These are phyloP conservation scores for Marronus borbonicus DNA, from an alignment of 2,888 invertebrate species.

Conservation along the genomic window DNA sequence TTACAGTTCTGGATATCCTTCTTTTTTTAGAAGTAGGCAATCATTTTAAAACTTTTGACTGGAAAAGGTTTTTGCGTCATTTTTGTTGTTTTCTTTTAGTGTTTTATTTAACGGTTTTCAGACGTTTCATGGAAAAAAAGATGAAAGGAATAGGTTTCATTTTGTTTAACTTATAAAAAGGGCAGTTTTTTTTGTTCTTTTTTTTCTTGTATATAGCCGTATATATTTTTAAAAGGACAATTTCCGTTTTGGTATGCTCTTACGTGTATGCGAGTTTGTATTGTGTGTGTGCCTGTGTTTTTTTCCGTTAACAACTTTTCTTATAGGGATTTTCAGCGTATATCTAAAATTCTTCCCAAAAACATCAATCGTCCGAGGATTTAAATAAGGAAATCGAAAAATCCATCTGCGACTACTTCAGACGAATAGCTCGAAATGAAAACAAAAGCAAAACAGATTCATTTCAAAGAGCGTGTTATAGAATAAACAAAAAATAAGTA, in stretches of 20 bases:
- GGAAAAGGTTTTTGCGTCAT: too few species aligned
- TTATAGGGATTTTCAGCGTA: conserved; percentile 59
- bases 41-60: too few species aligned
- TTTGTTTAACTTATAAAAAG: not conserved
- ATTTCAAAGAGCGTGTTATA: not conserved
- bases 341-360: conserved; percentile 25
- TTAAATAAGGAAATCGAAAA: not conserved
- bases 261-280: conserved; percentile 47
- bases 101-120: too few species aligned
- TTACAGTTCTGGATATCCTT: not conserved
- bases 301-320: conserved; percentile 59
- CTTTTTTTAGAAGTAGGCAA: too few species aligned
- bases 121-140: too few species aligned
- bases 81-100: too few species aligned
- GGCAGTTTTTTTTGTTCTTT: conserved; percentile 23
- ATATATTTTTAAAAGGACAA: not conserved
- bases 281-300: conserved; percentile 53
- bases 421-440: not conserved
- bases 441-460: not conserved
- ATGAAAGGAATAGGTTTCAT: too few species aligned
- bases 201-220: conserved; percentile 21
- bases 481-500: conserved; percentile 18
- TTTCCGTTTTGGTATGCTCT: conserved; percentile 35
- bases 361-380: conserved; percentile 43
- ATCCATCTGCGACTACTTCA: conserved; percentile 10